phyloP scores from a whole-genome alignment of 2,113 vertebrate species.

The Corythaixoides concolor region DNA sequence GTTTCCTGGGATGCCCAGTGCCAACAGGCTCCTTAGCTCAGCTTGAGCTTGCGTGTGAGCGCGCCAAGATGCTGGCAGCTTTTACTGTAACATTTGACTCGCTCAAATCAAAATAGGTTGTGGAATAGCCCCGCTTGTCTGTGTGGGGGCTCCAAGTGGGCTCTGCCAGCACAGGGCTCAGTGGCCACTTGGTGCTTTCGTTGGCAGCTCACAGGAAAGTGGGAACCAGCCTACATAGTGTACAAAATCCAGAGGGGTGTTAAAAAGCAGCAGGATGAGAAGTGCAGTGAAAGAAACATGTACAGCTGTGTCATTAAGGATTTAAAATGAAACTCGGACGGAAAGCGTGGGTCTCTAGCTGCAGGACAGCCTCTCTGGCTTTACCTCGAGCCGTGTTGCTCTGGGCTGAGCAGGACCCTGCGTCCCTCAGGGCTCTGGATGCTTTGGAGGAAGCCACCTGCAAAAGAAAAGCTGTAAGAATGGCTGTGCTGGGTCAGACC shows the following conservation, averaged over 20 bases:
- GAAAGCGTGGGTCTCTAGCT: neutral
- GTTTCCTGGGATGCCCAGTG: neutral
- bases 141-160: neutral
- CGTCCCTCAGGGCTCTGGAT: neutral
- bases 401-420: fast-evolving
- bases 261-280: neutral
- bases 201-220: neutral
- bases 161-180: neutral
- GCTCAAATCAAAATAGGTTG: neutral
- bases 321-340: neutral
- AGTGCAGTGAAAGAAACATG: neutral
- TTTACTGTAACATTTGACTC: neutral
- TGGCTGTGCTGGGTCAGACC: neutral
- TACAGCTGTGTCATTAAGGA: neutral
- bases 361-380: neutral
- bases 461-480: neutral
- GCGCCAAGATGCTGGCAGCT: neutral
- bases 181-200: neutral
- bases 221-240: neutral
- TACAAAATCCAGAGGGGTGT: neutral
- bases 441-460: constrained; percentile 55
- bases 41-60: neutral
- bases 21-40: neutral
- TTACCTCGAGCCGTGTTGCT: neutral
- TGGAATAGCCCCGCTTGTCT: neutral